These are phyloP conservation scores for Ceratina australensis DNA, from an alignment of 1,140 invertebrate species.

Conservation along the genomic window DNA sequence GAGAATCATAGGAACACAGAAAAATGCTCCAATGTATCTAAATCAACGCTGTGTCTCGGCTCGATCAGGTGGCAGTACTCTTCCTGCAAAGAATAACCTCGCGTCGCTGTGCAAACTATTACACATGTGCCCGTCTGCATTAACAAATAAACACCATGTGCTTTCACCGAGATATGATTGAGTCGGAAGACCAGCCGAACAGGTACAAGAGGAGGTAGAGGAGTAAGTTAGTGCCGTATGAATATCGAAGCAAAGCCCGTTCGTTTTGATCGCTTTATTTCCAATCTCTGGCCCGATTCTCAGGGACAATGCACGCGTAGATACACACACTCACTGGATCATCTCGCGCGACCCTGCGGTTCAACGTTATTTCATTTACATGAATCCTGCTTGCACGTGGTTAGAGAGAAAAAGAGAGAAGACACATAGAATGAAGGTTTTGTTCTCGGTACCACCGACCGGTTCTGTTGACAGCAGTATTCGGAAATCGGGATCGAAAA, in stretches of 20 bases:
- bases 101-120: background rate
- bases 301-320: slow-evolving; percentile 50
- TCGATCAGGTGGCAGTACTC: slow-evolving; percentile 11
- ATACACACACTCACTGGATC: slow-evolving; percentile 8
- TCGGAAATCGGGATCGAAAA: slow-evolving; percentile 20
- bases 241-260: slow-evolving; percentile 46
- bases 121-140: background rate
- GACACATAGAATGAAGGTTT: slow-evolving; percentile 5
- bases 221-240: slow-evolving; percentile 52
- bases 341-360: slow-evolving; percentile 21
- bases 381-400: slow-evolving; percentile 16
- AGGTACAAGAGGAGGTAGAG: background rate
- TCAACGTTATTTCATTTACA: slow-evolving; percentile 50
- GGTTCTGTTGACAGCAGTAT: slow-evolving; percentile 21
- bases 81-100: background rate
- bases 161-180: slow-evolving; percentile 55
- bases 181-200: slow-evolving; percentile 37
- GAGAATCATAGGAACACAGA: background rate
- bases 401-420: background rate
- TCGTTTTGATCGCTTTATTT: slow-evolving; percentile 41
- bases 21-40: slow-evolving; percentile 25
- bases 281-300: slow-evolving; percentile 39
- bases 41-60: slow-evolving; percentile 39
- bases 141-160: slow-evolving; percentile 51
- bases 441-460: slow-evolving; percentile 2